Percentiles rank a stretch among this genome's conserved stretches.
These are phyloP conservation scores for Oegoconia quadripuncta DNA, from an alignment of 2,888 invertebrate species.

Conservation along the genomic window DNA sequence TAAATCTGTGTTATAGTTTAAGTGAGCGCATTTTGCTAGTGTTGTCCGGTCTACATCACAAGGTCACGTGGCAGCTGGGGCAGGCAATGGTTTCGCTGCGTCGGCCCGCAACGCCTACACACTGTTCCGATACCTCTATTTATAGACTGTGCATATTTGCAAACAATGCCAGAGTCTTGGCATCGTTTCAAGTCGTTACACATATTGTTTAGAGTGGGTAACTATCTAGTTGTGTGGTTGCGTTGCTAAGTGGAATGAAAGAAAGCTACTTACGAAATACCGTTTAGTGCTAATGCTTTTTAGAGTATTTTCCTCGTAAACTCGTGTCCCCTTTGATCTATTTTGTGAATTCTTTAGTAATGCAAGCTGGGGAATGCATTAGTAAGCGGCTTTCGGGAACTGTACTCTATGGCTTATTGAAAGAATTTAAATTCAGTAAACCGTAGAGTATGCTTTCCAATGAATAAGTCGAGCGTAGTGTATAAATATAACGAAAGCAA, in stretches of 20 bases:
- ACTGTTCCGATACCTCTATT: background rate
- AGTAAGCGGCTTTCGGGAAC: no score
- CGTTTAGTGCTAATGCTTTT: constrained; percentile 17
- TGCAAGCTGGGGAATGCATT: no score
- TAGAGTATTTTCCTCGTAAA: constrained; percentile 6
- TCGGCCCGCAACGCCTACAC: no score
- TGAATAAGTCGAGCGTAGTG: no score
- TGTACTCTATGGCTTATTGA: no score
- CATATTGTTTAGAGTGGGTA: background rate
- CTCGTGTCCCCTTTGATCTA: background rate
- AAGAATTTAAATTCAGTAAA: no score
- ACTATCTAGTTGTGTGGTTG: background rate
- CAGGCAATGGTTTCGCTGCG: background rate
- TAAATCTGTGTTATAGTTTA: constrained; percentile 54
- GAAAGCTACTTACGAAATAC: constrained; percentile 1
- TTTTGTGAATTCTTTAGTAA: no score
- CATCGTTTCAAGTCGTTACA: constrained; percentile 3
- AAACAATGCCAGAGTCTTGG: constrained; percentile 5
- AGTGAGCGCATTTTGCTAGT: constrained; percentile 36
- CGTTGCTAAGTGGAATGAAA: background rate
- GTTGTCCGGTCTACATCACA: constrained; percentile 38
- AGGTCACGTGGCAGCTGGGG: constrained; percentile 34
- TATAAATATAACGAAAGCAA: no score
- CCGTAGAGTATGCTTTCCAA: no score
- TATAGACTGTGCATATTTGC: constrained; percentile 3